Base-by-base conservation (phyloP, 64 coral and sea anemone genomes). In the Montipora foliosa region DNA sequence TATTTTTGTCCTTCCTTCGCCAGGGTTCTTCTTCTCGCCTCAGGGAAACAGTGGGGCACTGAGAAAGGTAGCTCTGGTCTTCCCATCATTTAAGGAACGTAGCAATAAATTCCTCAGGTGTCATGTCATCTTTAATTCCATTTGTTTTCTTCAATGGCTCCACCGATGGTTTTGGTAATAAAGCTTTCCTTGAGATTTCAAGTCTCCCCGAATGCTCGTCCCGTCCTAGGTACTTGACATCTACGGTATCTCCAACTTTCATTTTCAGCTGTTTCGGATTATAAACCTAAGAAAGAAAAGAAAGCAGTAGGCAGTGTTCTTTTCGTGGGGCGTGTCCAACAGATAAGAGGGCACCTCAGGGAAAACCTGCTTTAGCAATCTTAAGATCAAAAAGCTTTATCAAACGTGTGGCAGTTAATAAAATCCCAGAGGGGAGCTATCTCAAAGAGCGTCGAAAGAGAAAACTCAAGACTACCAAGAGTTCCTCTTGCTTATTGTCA, bases 161-260 rank as follows among this genome's bases (percentile, higher is more conserved):
- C 6, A 45, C 16, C 2, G 14, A 19, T 4, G 64, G 69, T 22
- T 66, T 44, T 6, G 92, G 59, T 47, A 94, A 83, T 44, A 97
- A 67, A 76, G 92, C 92, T 91, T 92, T 97, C 67, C 92, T 94
- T 17, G 95, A 97, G 8, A 93, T 48, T 8, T 76, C 19, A 67
- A 91, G 45, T 89, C 84, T 79, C 6, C 91, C 89, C 25, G 49
- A 37, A 8, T 77, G 70, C 58, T 80, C 25, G 37, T 97, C 82
- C 16, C 89, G 80, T n/a, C 95, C 95, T n/a, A 97, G 78, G 60
- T 97, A 97, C 66, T 94, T 91, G 1, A 97, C 92, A 44, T 91
- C 91, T 44, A 97, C 77, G 9, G 57, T 77, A 80, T 97, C 92
- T 55, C 95, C 95, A 76, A 78, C 20, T 47, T 59, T 53, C 57